Percentiles rank a stretch among this genome's conserved stretches.
Conservation (phyloP, 92 coral and sea anemone genomes). For the Palythoa caribaeorum region DNA sequence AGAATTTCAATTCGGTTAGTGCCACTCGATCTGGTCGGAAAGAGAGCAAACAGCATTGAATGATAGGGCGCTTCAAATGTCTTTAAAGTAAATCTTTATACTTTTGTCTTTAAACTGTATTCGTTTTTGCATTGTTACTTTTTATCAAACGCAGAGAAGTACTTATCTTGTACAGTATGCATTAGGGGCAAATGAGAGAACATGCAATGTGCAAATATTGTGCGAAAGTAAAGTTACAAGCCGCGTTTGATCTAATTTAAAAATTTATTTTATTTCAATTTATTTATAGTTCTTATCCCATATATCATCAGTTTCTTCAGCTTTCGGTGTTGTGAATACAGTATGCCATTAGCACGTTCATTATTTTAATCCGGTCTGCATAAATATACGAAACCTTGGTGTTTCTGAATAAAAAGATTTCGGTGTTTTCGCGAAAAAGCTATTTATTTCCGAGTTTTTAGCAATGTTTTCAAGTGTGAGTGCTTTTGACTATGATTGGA, state of each 20-base stretch:
- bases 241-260: background rate
- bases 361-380: background rate
- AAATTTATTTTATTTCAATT: background rate
- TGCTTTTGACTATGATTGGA: slow-evolving; percentile 7
- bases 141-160: background rate
- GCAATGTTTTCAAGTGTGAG: background rate
- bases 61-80: slow-evolving; percentile 13
- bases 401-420: background rate
- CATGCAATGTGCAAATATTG: background rate
- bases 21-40: background rate
- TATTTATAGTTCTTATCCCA: background rate
- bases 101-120: background rate
- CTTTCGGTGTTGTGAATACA: background rate
- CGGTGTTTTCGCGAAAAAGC: background rate
- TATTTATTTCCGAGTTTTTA: background rate
- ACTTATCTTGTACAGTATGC: background rate
- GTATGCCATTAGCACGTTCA: background rate
- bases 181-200: background rate
- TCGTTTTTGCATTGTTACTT: background rate
- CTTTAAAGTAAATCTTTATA: background rate
- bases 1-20: background rate
- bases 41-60: background rate
- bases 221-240: background rate
- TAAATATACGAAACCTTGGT: background rate
- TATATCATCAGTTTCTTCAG: background rate